These are phyloP conservation scores for Arge pagana DNA, from an alignment of 2,888 invertebrate species.

Conservation along the genomic window DNA sequence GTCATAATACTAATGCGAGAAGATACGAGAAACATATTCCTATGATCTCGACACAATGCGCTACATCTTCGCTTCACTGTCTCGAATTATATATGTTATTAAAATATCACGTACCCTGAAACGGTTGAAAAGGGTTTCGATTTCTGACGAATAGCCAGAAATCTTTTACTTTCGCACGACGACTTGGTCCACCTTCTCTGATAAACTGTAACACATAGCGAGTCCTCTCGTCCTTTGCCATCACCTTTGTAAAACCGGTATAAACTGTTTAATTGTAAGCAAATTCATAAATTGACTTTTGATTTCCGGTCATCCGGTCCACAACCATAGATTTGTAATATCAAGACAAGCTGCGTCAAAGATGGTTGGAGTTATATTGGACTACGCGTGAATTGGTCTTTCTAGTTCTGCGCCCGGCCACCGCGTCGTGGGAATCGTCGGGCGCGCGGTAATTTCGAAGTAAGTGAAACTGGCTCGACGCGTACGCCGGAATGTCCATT, in stretches of 20 bases:
- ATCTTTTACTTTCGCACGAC: slow-evolving; percentile 28
- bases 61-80: too few relatives aligned
- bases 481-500: too few relatives aligned
- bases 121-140: slow-evolving; percentile 14
- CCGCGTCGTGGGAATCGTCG: neutral
- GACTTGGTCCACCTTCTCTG: slow-evolving; percentile 22
- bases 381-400: slow-evolving; percentile 2
- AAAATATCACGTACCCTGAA: slow-evolving; percentile 8
- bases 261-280: too few relatives aligned
- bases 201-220: slow-evolving; percentile 28
- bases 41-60: too few relatives aligned
- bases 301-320: neutral
- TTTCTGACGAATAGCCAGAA: slow-evolving; percentile 31
- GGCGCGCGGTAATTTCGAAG: too few relatives aligned
- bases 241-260: too few relatives aligned
- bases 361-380: too few relatives aligned
- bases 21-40: too few relatives aligned
- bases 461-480: too few relatives aligned
- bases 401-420: neutral
- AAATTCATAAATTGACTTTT: too few relatives aligned
- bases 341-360: neutral
- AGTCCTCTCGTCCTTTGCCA: slow-evolving; percentile 7
- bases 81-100: too few relatives aligned
- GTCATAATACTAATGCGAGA: too few relatives aligned
- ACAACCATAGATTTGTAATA: neutral